A percentile compares a stretch with the other conserved stretches of the same genome.
These are phyloP conservation scores for Speoplatyrhinus poulsoni DNA, from an alignment of 2,113 vertebrate species.

Conservation along the genomic window DNA sequence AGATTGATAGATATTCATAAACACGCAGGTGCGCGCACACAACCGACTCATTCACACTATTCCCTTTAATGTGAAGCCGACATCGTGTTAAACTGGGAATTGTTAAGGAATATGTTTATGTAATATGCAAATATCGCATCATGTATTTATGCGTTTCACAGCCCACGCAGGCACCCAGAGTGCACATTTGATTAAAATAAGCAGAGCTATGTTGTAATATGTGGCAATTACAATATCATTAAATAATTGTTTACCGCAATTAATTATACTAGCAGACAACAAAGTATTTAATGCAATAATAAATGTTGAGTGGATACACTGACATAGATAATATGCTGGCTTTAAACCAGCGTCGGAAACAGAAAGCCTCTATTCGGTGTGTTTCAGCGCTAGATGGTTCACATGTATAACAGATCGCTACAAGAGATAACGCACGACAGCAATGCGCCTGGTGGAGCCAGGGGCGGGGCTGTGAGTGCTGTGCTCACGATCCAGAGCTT, in stretches of 20 bases:
- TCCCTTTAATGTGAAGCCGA: no score
- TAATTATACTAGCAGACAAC: neutral
- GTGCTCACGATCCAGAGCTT: slow-evolving; percentile 34
- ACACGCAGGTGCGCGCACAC: no score
- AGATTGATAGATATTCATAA: no score
- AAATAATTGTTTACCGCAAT: neutral
- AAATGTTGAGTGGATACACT: slow-evolving; percentile 7
- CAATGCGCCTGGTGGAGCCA: slow-evolving; percentile 21
- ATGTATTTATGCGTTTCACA: no score
- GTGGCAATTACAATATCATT: neutral
- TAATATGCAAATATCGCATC: neutral
- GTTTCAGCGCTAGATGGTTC: slow-evolving; percentile 28
- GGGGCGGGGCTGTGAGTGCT: slow-evolving; percentile 33
- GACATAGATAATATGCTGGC: slow-evolving; percentile 5
- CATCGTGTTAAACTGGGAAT: neutral
- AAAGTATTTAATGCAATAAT: slow-evolving; percentile 13
- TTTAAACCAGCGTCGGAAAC: slow-evolving; percentile 9
- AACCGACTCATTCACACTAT: no score
- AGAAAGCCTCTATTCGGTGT: slow-evolving; percentile 22
- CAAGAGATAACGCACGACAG: slow-evolving; percentile 41
- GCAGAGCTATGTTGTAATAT: neutral
- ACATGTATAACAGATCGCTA: slow-evolving; percentile 45
- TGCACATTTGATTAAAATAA: slow-evolving; percentile 4
- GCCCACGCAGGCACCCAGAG: neutral
- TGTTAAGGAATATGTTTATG: neutral